Conservation (phyloP, 2,113 vertebrate genomes). For the Pristiophorus japonicus region DNA sequence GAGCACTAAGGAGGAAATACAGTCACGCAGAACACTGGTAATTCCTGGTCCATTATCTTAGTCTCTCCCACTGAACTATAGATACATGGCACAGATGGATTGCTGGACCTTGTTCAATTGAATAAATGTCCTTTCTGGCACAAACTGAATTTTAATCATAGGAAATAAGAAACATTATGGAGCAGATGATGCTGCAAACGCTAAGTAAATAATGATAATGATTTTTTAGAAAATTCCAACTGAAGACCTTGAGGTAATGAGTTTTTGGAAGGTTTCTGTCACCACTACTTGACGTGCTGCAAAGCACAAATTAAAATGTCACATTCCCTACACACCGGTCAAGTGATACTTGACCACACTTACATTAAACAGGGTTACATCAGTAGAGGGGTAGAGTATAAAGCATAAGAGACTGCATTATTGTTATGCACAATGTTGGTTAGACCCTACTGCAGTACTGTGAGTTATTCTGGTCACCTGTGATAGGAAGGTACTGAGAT, state of each 20-base stretch:
- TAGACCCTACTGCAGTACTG: neutral
- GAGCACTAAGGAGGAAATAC: neutral
- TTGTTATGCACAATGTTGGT: neutral
- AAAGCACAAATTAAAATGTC: neutral
- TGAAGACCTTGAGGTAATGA: neutral
- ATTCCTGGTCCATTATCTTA: neutral
- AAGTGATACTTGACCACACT: neutral
- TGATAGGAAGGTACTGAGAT: neutral
- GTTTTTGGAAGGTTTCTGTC: neutral
- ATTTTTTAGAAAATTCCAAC: neutral
- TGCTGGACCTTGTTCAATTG: neutral
- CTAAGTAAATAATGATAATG: neutral
- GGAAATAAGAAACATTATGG: neutral
- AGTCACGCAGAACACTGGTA: neutral
- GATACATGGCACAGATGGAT: neutral
- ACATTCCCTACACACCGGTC: neutral
- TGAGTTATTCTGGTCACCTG: neutral
- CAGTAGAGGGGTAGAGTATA: neutral
- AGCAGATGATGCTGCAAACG: neutral
- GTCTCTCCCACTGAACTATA: neutral
- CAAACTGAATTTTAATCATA: neutral
- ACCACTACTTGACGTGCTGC: neutral
- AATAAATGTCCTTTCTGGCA: neutral
- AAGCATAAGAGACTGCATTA: neutral
- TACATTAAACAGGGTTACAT: neutral